Conservation (phyloP, 2,797 vertebrate species). For the Tenualosa thibaudeaui region DNA sequence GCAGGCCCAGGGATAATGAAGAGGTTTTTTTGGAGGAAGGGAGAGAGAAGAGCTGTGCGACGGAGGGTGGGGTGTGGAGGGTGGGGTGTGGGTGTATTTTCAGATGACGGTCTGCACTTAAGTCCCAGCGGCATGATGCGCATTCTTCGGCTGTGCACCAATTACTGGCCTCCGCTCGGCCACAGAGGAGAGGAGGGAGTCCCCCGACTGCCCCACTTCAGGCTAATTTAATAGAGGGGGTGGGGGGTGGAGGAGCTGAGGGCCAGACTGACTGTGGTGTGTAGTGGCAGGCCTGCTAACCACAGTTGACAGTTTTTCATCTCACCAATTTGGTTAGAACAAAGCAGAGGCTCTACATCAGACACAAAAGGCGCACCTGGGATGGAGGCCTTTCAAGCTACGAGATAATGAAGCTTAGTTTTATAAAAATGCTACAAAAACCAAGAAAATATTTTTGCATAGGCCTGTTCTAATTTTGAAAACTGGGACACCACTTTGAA, state of each 20-base stretch:
- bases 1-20: constrained; percentile 12
- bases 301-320: neutral
- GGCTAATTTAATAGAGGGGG: constrained; percentile 6
- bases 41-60: neutral
- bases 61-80: neutral
- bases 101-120: neutral
- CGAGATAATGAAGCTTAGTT: neutral
- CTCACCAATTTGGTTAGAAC: constrained; percentile 4
- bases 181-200: neutral
- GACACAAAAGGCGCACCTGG: neutral
- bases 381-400: neutral
- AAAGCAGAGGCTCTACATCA: neutral
- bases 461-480: neutral
- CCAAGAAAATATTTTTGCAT: neutral
- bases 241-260: neutral
- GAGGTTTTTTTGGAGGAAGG: neutral
- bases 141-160: neutral
- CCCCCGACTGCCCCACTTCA: neutral
- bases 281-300: neutral
- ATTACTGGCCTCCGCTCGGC: neutral
- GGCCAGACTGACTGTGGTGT: neutral
- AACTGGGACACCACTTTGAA: neutral
- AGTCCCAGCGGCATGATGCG: neutral
- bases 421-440: neutral
- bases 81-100: neutral